Percentiles rank a stretch among this genome's conserved stretches.
These are phyloP conservation scores for Varecia variegata DNA, from an alignment of 2,797 vertebrate species.

Conservation along the genomic window DNA sequence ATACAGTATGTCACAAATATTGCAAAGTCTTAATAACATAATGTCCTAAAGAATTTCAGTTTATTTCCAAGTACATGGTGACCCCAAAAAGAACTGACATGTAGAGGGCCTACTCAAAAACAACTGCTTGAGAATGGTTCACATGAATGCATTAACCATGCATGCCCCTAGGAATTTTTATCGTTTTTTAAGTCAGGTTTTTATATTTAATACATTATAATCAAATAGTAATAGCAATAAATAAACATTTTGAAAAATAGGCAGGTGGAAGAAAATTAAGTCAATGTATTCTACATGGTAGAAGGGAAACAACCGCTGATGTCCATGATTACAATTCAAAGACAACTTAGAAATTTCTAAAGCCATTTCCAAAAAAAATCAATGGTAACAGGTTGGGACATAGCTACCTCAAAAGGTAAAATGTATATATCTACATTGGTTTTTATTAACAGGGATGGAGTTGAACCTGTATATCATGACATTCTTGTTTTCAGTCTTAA, in stretches of 20 bases:
- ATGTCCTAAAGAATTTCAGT: neutral
- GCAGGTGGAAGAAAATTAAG: constrained; percentile 76
- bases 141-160: neutral
- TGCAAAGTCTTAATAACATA: neutral
- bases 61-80: neutral
- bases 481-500: constrained; percentile 69
- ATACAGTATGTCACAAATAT: neutral
- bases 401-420: constrained; percentile 60
- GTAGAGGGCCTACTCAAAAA: neutral
- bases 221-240: constrained; percentile 79
- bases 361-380: constrained; percentile 75
- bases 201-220: constrained; percentile 79
- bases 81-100: neutral
- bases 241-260: constrained; percentile 71
- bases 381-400: constrained; percentile 68
- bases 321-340: constrained; percentile 73
- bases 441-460: constrained; percentile 37
- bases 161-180: neutral
- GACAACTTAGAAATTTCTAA: constrained; percentile 65
- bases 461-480: constrained; percentile 46
- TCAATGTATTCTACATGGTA: constrained; percentile 85
- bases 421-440: constrained; percentile 3
- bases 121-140: neutral
- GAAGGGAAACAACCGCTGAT: constrained; percentile 82
- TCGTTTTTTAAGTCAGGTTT: neutral